Base-by-base conservation (phyloP, 2,113 vertebrate species). In the Andinoacara biseriatus region DNA sequence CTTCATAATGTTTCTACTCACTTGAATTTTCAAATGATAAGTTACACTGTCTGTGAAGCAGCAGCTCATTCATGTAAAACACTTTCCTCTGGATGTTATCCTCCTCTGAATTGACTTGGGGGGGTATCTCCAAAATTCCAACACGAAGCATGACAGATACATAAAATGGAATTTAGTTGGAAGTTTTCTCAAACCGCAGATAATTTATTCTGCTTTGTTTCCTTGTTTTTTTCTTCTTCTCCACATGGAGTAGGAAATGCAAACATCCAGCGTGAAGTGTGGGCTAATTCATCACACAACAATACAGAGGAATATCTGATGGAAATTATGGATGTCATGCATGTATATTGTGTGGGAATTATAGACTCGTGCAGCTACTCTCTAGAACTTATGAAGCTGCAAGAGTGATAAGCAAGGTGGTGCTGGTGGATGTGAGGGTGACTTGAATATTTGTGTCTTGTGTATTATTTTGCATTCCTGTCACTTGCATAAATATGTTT, bases 141-240 rank as follows among this genome's bases (percentile, higher is more conserved):
- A 81, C 81, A 79, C 5, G 69, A 81, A 75, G 65, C 58, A 75
- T 74, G 87, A 86, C 86, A 82, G 87, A 91, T 80, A 89, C 82
- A 91, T 84, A 84, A 87, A 83, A 83, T 57, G 46, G 40, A 83
- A 89, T 87, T 88, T 65, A 57, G 80, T 81, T 58, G 69, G 87
- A 88, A 88, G 80, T 85, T 77, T 81, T 87, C 81, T 82, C 81
- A 78, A 81, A 78, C 24, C 60, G 65, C 80, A 18, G 24, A 81
- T 85, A 87, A 91, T 91, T 83, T 89, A 89, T 91, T 91, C 81
- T 69, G 65, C 52, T 80, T 91, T 90, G 77, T 76, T 81, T 76
- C 29, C 78, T 78, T 84, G 80, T 84, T 88, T 77, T 83, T 33
- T 33, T 72, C 60, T 57, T 69, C 78, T 77, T 63, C 76, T 81